Evolutionary conservation across 2,888 invertebrate genomes (phyloP).

Genomic region (Sinodicranocentrus sp.): DNA sequence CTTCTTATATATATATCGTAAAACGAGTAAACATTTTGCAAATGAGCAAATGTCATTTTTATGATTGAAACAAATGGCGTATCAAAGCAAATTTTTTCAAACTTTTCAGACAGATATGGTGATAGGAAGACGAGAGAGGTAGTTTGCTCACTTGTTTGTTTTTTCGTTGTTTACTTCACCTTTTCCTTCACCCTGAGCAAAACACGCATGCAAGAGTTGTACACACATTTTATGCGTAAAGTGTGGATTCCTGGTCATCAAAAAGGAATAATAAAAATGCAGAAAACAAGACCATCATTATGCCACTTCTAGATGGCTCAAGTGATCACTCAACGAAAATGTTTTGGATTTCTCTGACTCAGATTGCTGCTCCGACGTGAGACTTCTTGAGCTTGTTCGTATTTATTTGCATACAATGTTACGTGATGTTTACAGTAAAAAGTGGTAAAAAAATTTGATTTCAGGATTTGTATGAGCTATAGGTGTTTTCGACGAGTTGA

Average conservation of each 20-base stretch:
- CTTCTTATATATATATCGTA: neutral
- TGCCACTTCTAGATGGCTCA: constrained; percentile 46
- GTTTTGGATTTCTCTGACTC: constrained; percentile 40
- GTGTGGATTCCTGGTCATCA: neutral
- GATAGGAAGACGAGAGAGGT: constrained; percentile 44
- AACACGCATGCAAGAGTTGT: neutral
- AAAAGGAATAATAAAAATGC: constrained; percentile 41
- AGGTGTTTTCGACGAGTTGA: constrained; percentile 58
- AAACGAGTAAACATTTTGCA: constrained; percentile 32
- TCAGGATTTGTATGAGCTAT: constrained; percentile 34
- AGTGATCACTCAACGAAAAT: constrained; percentile 54
- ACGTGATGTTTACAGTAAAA: neutral
- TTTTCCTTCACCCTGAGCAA: constrained; percentile 4
- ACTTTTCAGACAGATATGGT: constrained; percentile 41
- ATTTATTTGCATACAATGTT: constrained; percentile 31
- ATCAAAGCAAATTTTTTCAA: constrained; percentile 28
- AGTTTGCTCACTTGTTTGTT: constrained; percentile 30
- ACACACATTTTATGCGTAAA: neutral
- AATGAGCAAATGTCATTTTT: constrained; percentile 46
- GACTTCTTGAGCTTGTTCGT: neutral
- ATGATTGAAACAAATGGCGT: constrained; percentile 53
- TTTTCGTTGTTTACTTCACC: constrained; percentile 1
- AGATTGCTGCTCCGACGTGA: neutral
- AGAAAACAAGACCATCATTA: constrained; percentile 52
- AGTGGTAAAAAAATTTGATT: constrained; percentile 23